phyloP scores from a whole-genome alignment of 30 jellyfish, hydroid and myxozoan species.

The Pseudorhiza aurosa region DNA sequence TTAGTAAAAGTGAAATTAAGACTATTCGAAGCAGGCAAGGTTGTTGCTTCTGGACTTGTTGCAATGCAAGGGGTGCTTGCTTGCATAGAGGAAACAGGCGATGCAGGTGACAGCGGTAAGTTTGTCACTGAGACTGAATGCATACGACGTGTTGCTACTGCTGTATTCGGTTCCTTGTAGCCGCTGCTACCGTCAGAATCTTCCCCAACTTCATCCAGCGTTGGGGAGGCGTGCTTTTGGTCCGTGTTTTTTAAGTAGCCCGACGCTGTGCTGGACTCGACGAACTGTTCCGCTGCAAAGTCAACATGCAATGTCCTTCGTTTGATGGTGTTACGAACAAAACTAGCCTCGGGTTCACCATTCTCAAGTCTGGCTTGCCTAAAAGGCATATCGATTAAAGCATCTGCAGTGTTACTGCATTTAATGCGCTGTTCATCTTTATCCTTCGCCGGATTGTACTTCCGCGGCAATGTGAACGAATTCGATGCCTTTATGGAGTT shows the following conservation, averaged over 20 bases:
- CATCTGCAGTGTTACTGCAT: constrained; percentile 47
- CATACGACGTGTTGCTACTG: not conserved
- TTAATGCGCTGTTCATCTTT: not conserved
- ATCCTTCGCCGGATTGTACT: constrained; percentile 14
- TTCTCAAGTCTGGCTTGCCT: constrained; percentile 39
- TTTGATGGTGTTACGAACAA: constrained; percentile 76
- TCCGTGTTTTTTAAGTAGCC: not conserved
- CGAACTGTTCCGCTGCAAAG: constrained; percentile 14
- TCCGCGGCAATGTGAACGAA: constrained; percentile 31
- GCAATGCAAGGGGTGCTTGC: constrained; percentile 21
- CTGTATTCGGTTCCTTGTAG: not conserved
- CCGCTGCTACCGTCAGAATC: not conserved
- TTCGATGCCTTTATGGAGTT: constrained; percentile 1
- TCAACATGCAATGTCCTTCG: constrained; percentile 88
- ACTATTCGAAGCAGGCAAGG: constrained; percentile 12
- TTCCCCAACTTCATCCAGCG: constrained; percentile 44
- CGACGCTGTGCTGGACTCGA: constrained; percentile 1
- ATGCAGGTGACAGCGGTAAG: constrained; percentile 12
- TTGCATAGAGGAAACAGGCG: constrained; percentile 19
- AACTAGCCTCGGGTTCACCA: constrained; percentile 51
- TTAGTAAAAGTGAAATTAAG: not conserved
- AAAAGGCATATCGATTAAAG: constrained; percentile 55
- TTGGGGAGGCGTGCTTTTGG: not conserved
- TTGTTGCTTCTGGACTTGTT: not conserved
- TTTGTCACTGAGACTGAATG: constrained; percentile 10